Percentiles rank a stretch among this genome's conserved stretches.
phyloP scores from a whole-genome alignment of 2,113 vertebrate genomes.

The Otocyon megalotis region DNA sequence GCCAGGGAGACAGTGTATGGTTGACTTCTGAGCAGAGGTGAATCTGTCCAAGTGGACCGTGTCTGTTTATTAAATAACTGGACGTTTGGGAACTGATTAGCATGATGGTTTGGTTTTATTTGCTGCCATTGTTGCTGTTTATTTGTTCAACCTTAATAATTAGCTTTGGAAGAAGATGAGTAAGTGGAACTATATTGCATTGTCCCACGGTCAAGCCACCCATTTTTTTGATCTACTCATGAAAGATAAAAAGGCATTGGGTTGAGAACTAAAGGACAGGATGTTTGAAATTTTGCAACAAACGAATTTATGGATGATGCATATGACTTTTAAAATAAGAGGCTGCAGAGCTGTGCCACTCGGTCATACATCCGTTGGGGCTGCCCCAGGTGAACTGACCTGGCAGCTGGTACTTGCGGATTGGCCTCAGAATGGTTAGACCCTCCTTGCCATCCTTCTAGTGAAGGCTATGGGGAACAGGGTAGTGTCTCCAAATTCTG shows the following conservation, averaged over 20 bases:
- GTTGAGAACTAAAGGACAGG: not conserved
- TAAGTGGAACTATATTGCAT: fast-evolving
- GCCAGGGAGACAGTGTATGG: not conserved
- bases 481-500: not conserved
- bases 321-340: not conserved
- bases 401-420: fast-evolving
- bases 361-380: fast-evolving
- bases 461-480: not conserved
- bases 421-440: too few relatives aligned
- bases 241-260: not conserved
- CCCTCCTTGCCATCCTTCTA: not conserved
- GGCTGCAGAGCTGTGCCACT: too few relatives aligned
- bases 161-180: not conserved
- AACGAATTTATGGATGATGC: fast-evolving
- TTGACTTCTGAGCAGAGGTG: not conserved
- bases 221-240: not conserved
- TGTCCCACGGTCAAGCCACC: fast-evolving
- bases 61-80: not conserved
- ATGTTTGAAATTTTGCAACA: not conserved
- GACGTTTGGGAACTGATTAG: not conserved
- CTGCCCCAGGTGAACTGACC: not conserved
- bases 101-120: not conserved
- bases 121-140: not conserved
- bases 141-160: not conserved
- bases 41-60: too few relatives aligned